These are phyloP conservation scores for Epirrhoe tristata DNA, from an alignment of 2,888 invertebrate genomes.

Conservation along the genomic window DNA sequence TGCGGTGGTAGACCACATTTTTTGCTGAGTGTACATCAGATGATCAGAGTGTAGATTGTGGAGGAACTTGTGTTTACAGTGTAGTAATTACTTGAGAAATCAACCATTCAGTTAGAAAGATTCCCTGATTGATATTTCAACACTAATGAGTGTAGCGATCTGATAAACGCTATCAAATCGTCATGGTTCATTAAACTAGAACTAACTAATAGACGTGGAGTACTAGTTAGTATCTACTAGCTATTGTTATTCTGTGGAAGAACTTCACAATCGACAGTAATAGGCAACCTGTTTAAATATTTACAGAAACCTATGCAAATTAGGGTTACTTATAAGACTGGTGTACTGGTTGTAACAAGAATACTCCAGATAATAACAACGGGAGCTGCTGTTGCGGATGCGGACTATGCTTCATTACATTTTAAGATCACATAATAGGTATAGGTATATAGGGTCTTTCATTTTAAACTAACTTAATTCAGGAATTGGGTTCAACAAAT, in stretches of 20 bases:
- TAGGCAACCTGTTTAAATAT: background rate
- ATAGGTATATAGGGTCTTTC: too few species aligned
- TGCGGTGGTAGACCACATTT: too few species aligned
- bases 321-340: background rate
- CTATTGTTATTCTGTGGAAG: background rate
- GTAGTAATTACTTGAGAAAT: background rate
- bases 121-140: constrained; percentile 14
- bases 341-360: background rate
- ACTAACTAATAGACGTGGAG: background rate
- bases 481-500: too few species aligned
- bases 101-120: constrained; percentile 7
- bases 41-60: background rate
- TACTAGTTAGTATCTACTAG: background rate
- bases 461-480: too few species aligned
- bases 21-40: too few species aligned
- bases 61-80: background rate
- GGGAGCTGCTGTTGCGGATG: too few species aligned
- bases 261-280: background rate
- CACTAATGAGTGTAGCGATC: constrained; percentile 6
- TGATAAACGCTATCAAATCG: constrained; percentile 15
- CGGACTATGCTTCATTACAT: too few species aligned
- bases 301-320: background rate
- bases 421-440: too few species aligned
- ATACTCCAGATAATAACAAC: background rate
- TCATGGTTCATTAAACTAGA: constrained; percentile 10